Percentiles rank a stretch among this genome's conserved stretches.
These are phyloP conservation scores for Pholis gunnellus DNA, from an alignment of 2,113 vertebrate genomes.

Conservation along the genomic window DNA sequence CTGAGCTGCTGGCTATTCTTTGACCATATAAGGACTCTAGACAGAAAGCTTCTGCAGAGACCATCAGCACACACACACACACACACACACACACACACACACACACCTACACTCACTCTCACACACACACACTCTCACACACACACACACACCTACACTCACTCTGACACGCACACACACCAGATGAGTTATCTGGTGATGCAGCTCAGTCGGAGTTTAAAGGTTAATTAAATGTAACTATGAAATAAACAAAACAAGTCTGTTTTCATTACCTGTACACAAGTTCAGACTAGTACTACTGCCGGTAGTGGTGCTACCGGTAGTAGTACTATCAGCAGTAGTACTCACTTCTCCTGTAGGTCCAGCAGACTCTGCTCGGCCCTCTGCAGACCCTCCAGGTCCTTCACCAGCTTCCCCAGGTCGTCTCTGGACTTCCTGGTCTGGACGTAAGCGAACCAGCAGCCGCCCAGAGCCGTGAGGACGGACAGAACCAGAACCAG, in stretches of 20 bases:
- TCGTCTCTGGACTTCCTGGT: slow-evolving; percentile 92
- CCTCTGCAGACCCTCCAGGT: slow-evolving; percentile 93
- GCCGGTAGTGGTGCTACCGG: neutral
- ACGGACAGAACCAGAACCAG: slow-evolving; percentile 92
- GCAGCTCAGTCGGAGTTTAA: slow-evolving; percentile 1
- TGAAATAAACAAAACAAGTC: neutral
- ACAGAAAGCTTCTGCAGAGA: slow-evolving; percentile 23
- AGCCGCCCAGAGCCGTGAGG: slow-evolving; percentile 91
- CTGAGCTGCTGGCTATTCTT: slow-evolving; percentile 32
- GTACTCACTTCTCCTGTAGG: slow-evolving; percentile 91
- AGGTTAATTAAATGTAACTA: slow-evolving; percentile 9
- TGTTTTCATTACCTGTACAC: neutral
- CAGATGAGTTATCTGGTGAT: slow-evolving; percentile 2
- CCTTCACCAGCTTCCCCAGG: slow-evolving; percentile 94
- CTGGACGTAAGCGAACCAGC: slow-evolving; percentile 96
- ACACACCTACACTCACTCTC: neutral
- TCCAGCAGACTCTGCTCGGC: slow-evolving; percentile 94
- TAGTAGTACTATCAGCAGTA: neutral
- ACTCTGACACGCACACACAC: neutral
- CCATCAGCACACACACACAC: slow-evolving; percentile 6
- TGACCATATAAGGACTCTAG: slow-evolving; percentile 67
- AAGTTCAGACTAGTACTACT: neutral
- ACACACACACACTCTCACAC: too few relatives aligned
- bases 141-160: too few relatives aligned
- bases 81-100: neutral